A percentile compares a stretch with the other conserved stretches of the same genome.
phyloP scores from a whole-genome alignment of 35 echinoderm and acorn worm species.

The Stichopus chloronotus region DNA sequence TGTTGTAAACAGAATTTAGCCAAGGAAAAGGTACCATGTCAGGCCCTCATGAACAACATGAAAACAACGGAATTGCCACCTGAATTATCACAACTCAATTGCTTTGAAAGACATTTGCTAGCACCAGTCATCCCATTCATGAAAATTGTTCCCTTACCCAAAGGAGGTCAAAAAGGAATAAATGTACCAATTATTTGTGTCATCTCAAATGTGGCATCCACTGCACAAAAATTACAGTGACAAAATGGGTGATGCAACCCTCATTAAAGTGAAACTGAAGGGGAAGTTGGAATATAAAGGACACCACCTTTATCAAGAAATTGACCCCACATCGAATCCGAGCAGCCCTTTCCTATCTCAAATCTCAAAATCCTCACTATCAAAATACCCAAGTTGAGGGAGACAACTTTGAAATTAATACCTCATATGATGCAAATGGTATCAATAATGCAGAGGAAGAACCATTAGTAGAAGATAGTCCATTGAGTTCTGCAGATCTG shows the following conservation, averaged over 20 bases:
- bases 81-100: conserved; percentile 28
- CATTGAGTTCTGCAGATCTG: no score
- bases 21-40: conserved; percentile 32
- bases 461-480: no score
- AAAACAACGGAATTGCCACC: not conserved
- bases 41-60: not conserved
- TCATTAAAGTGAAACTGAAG: conserved; percentile 51
- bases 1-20: not conserved
- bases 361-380: conserved; percentile 32
- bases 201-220: not conserved
- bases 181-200: conserved; percentile 36
- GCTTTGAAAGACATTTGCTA: conserved; percentile 40
- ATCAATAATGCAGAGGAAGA: not conserved
- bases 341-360: not conserved
- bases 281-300: conserved; percentile 39
- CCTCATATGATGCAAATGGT: not conserved
- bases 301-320: conserved; percentile 38
- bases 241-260: not conserved
- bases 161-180: conserved; percentile 34
- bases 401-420: not conserved
- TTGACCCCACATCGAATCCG: not conserved
- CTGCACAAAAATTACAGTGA: not conserved
- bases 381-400: conserved; percentile 4
- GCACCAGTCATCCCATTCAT: conserved; percentile 40
- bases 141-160: conserved; percentile 34